phyloP scores from a whole-genome alignment of 1,140 invertebrate genomes.

The Acromyrmex echinatior region DNA sequence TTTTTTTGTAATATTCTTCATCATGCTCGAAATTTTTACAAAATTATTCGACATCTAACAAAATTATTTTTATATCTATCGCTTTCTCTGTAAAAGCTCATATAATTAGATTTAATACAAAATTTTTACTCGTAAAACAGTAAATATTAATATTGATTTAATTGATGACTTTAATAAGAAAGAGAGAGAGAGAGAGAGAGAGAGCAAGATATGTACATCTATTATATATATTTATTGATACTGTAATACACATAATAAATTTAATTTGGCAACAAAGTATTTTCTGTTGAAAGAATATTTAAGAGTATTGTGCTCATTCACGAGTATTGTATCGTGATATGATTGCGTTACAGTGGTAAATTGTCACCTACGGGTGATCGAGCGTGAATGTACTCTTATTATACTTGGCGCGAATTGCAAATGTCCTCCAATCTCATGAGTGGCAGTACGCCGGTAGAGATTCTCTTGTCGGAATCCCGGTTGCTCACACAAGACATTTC shows the following conservation, averaged over 20 bases:
- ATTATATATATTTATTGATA: neutral
- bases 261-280: neutral
- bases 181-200: neutral
- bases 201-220: neutral
- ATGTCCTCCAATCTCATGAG: conserved; percentile 34
- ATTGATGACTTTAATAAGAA: neutral
- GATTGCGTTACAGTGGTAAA: neutral
- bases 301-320: too few species aligned
- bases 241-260: neutral
- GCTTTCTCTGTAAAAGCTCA: neutral
- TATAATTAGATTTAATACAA: neutral
- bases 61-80: too few species aligned
- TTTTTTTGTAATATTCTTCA: too few species aligned
- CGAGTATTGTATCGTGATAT: neutral
- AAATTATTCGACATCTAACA: too few species aligned
- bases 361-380: conserved; percentile 14
- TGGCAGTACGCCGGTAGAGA: conserved; percentile 11
- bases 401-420: conserved; percentile 11
- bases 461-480: conserved; percentile 43
- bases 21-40: too few species aligned
- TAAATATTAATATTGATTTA: neutral
- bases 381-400: conserved; percentile 9
- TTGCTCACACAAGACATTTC: conserved; percentile 64
- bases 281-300: neutral
- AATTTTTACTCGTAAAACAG: neutral